phyloP scores from a whole-genome alignment of 2,113 vertebrate genomes.

The Geothlypis trichas region DNA sequence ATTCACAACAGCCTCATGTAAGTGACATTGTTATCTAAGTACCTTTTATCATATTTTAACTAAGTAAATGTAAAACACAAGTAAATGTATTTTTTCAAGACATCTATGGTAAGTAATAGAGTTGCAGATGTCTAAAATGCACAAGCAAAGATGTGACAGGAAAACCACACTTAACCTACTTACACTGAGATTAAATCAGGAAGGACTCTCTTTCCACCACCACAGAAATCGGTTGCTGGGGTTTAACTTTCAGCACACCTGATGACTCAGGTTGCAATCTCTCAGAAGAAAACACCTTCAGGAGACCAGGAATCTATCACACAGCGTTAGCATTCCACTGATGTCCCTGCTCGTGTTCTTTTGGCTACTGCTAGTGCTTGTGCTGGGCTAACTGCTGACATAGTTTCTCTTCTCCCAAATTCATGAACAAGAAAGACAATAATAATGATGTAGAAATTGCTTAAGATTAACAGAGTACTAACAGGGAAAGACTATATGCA shows the following conservation, averaged over 20 bases:
- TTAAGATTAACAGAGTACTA: background rate
- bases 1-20: background rate
- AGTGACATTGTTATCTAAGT: background rate
- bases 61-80: background rate
- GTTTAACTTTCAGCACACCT: slow-evolving; percentile 2
- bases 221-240: background rate
- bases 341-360: background rate
- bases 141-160: slow-evolving; percentile 32
- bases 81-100: background rate
- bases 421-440: background rate
- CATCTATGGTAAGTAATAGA: background rate
- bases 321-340: background rate
- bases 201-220: slow-evolving; percentile 1
- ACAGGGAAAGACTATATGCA: background rate
- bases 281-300: background rate
- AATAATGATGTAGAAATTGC: background rate
- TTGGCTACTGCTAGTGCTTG: background rate
- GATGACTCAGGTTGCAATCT: background rate
- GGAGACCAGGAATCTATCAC: background rate
- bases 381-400: background rate
- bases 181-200: slow-evolving; percentile 38
- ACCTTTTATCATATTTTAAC: background rate
- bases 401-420: background rate
- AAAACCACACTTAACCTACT: slow-evolving; percentile 66
- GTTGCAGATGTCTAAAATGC: background rate